Conservation (phyloP, 2,888 invertebrate genomes). For the Adelphocoris suturalis region DNA sequence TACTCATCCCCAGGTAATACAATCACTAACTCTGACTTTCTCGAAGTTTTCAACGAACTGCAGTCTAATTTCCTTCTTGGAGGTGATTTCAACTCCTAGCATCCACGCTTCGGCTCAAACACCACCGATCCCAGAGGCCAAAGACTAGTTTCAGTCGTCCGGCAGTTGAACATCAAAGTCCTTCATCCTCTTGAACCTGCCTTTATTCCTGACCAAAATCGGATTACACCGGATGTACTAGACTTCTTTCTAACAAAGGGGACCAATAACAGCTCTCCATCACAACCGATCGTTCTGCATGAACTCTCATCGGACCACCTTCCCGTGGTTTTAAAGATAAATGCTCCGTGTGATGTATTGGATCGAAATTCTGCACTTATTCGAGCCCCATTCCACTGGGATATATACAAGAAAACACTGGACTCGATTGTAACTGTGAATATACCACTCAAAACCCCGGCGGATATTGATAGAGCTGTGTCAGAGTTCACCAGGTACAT, state of each 20-base stretch:
- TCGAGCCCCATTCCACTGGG: background rate
- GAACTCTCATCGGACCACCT: background rate
- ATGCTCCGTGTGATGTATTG: background rate
- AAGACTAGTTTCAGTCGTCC: background rate
- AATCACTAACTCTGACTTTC: background rate
- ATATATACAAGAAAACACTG: background rate
- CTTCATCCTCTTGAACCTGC: background rate
- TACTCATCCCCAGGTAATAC: background rate
- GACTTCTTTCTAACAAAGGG: background rate
- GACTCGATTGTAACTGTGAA: background rate
- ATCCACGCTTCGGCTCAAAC: background rate
- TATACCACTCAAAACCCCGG: background rate
- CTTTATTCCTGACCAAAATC: background rate
- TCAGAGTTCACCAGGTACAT: background rate
- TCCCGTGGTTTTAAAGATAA: background rate
- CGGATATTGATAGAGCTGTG: background rate
- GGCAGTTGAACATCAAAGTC: background rate
- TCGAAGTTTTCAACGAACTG: background rate
- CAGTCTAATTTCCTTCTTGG: constrained; percentile 3
- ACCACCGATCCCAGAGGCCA: background rate
- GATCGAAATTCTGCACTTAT: background rate
- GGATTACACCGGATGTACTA: background rate
- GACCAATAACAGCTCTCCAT: background rate
- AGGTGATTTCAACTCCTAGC: background rate
- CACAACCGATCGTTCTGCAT: background rate